Percentiles rank a stretch among this genome's conserved stretches.
phyloP scores from a whole-genome alignment of 1,140 invertebrate species.

The Melitaea cinxia region DNA sequence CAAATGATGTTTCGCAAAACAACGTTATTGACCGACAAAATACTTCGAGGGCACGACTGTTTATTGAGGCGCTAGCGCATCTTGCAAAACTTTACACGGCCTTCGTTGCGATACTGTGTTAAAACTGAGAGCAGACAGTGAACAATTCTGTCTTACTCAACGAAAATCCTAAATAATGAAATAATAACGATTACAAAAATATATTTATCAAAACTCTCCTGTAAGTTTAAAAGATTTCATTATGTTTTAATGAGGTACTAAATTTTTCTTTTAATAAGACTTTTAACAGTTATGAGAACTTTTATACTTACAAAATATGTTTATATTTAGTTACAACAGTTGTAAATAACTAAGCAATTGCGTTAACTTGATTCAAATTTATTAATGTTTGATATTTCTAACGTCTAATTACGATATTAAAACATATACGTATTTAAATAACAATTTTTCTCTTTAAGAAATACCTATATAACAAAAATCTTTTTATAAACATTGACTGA shows the following conservation, averaged over 20 bases:
- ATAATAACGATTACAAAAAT: neutral
- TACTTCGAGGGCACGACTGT: constrained; percentile 53
- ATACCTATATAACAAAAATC: too few species aligned
- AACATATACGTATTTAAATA: too few species aligned
- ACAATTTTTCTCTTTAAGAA: too few species aligned
- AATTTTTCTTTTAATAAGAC: too few species aligned
- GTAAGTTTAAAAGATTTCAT: neutral
- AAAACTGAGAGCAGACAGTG: neutral
- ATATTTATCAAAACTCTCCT: neutral
- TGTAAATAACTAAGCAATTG: too few species aligned
- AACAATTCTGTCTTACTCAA: neutral
- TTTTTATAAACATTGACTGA: too few species aligned
- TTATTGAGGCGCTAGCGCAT: constrained; percentile 36
- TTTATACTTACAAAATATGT: too few species aligned
- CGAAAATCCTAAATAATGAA: neutral
- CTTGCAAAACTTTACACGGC: constrained; percentile 39
- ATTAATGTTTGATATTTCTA: too few species aligned
- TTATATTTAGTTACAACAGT: too few species aligned
- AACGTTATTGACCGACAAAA: constrained; percentile 68
- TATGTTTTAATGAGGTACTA: neutral
- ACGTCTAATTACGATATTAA: too few species aligned
- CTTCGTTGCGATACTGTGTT: constrained; percentile 13
- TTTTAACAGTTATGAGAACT: too few species aligned
- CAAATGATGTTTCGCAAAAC: constrained; percentile 50
- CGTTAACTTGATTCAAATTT: too few species aligned